Conservation (phyloP, 1,140 invertebrate species). For the Drosophila micromelanica region DNA sequence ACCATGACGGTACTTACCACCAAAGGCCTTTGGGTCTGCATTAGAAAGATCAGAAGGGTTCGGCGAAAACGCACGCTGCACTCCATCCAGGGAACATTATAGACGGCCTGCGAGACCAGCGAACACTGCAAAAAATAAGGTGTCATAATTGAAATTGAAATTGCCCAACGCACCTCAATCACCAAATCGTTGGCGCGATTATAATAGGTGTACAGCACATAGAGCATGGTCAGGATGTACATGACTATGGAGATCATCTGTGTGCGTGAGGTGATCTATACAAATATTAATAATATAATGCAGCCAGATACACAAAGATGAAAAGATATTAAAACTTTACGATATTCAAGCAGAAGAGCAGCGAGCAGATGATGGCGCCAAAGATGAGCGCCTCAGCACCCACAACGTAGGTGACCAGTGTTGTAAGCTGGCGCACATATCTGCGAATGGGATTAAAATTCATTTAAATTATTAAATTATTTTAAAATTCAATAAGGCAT, state of each 20-base stretch:
- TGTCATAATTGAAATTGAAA: slow-evolving; percentile 8
- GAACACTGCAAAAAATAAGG: slow-evolving; percentile 32
- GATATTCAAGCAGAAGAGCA: slow-evolving; percentile 78
- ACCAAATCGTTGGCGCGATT: slow-evolving; percentile 76
- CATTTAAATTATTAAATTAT: too few relatives aligned
- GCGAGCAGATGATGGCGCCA: slow-evolving; percentile 60
- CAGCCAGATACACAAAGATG: too few relatives aligned
- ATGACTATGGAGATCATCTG: slow-evolving; percentile 65
- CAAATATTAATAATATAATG: too few relatives aligned
- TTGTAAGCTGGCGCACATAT: slow-evolving; percentile 63
- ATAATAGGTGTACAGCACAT: slow-evolving; percentile 77
- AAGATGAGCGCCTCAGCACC: slow-evolving; percentile 75
- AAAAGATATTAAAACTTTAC: slow-evolving; percentile 36
- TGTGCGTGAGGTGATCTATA: slow-evolving; percentile 54
- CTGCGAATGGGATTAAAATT: slow-evolving; percentile 26
- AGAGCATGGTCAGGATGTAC: slow-evolving; percentile 79
- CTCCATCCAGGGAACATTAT: slow-evolving; percentile 66
- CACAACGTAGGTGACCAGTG: slow-evolving; percentile 64
- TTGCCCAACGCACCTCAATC: slow-evolving; percentile 49
- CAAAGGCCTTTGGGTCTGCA: slow-evolving; percentile 68
- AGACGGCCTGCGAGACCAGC: slow-evolving; percentile 56
- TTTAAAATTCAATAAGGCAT: too few relatives aligned
- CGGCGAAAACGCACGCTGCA: slow-evolving; percentile 57
- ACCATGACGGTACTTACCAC: slow-evolving; percentile 53
- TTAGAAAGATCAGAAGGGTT: slow-evolving; percentile 72